Conservation (phyloP, 2,797 vertebrate genomes). For the Salmo trutta region DNA sequence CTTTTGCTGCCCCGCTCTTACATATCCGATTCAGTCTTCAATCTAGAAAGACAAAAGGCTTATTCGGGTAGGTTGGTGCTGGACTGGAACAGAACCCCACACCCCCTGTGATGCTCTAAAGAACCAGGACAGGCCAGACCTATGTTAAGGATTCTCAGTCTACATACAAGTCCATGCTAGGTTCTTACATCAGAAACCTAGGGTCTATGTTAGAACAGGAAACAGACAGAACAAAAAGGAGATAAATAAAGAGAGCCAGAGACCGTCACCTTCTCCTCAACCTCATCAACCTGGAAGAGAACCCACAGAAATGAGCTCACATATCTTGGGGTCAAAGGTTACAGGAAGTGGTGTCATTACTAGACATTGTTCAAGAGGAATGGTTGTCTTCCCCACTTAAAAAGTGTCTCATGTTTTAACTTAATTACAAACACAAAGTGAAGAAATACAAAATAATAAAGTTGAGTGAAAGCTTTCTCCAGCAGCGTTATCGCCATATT, state of each 20-base stretch:
- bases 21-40: constrained; percentile 9
- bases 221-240: constrained; percentile 61
- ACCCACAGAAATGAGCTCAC: constrained; percentile 72
- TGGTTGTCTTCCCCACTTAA: neutral
- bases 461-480: neutral
- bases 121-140: constrained; percentile 36
- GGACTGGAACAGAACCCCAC: constrained; percentile 56
- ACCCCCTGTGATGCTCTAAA: constrained; percentile 37
- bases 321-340: constrained; percentile 48
- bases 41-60: neutral
- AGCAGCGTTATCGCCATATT: neutral
- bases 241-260: constrained; percentile 79
- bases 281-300: constrained; percentile 89
- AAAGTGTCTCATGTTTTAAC: neutral
- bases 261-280: constrained; percentile 84
- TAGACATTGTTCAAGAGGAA: neutral
- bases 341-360: constrained; percentile 22
- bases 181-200: constrained; percentile 77
- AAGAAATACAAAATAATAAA: neutral
- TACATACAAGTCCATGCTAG: constrained; percentile 70
- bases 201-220: constrained; percentile 69
- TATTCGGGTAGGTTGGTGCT: constrained; percentile 28
- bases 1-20: constrained; percentile 42
- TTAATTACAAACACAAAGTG: neutral
- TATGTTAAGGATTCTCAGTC: constrained; percentile 59